Conservation (phyloP, 2,113 vertebrate species). For the Myodes glareolus region DNA sequence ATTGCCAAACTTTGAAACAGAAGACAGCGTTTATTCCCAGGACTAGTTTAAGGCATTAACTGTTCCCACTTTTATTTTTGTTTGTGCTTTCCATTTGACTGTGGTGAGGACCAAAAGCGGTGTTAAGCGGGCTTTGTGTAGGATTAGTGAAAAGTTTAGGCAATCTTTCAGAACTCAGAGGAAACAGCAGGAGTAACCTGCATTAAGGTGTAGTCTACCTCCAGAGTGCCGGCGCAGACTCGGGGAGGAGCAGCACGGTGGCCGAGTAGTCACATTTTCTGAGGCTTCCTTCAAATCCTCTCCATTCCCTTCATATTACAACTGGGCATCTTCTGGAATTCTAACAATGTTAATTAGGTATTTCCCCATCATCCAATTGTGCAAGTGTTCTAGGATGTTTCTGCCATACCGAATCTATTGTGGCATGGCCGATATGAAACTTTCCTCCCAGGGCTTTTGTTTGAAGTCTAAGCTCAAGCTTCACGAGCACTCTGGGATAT, state of each 20-base stretch:
- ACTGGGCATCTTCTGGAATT: background rate
- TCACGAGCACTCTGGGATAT: too few species aligned
- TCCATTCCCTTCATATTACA: background rate
- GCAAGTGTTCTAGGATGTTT: background rate
- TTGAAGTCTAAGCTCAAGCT: background rate
- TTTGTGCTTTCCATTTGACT: slow-evolving; percentile 41
- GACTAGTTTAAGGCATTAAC: background rate
- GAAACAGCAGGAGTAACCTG: slow-evolving; percentile 48
- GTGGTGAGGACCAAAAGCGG: slow-evolving; percentile 31
- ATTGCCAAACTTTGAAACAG: background rate
- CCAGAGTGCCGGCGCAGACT: slow-evolving; percentile 16
- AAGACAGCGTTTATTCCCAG: background rate
- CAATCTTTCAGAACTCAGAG: slow-evolving; percentile 37
- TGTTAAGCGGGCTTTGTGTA: slow-evolving; percentile 38
- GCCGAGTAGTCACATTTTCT: slow-evolving; percentile 27
- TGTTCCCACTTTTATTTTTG: slow-evolving; percentile 1
- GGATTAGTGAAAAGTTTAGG: slow-evolving; percentile 59
- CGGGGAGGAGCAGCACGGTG: slow-evolving; percentile 11
- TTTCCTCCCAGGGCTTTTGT: background rate
- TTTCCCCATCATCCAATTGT: background rate
- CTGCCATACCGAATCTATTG: background rate
- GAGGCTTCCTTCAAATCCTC: slow-evolving; percentile 8
- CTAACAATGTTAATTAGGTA: background rate
- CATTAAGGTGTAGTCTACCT: slow-evolving; percentile 35
- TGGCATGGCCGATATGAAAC: background rate